Conservation (phyloP, 2,888 invertebrate genomes). For the Colletes collaris region DNA sequence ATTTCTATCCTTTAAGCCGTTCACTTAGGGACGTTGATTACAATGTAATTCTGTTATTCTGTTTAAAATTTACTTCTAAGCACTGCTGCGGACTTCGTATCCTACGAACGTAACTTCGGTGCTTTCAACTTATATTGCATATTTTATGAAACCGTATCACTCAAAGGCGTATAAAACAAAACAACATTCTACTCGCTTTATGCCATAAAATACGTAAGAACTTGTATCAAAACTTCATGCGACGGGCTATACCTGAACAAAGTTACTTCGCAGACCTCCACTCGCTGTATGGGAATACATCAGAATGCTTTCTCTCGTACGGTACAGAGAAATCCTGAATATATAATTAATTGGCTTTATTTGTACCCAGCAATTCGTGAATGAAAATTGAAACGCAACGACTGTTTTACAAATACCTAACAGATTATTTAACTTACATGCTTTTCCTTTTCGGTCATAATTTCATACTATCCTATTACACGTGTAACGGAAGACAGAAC, state of each 20-base stretch:
- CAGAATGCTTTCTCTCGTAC: no score
- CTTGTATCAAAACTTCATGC: neutral
- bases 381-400: no score
- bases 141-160: conserved; percentile 29
- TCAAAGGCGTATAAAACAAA: conserved; percentile 26
- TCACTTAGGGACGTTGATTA: neutral
- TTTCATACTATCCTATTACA: no score
- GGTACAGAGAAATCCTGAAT: no score
- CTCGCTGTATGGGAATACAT: neutral
- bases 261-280: neutral
- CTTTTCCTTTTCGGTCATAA: no score
- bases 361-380: no score
- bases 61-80: neutral
- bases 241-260: neutral
- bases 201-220: conserved; percentile 5
- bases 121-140: conserved; percentile 28
- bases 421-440: no score
- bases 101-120: neutral
- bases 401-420: no score
- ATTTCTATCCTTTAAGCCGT: no score
- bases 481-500: no score
- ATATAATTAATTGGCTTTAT: no score
- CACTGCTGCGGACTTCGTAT: neutral
- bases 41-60: neutral
- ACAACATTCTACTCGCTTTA: conserved; percentile 25